Percentiles rank a stretch among this genome's conserved stretches.
These are phyloP conservation scores for Catocala nupta DNA, from an alignment of 2,888 invertebrate genomes.

Conservation along the genomic window DNA sequence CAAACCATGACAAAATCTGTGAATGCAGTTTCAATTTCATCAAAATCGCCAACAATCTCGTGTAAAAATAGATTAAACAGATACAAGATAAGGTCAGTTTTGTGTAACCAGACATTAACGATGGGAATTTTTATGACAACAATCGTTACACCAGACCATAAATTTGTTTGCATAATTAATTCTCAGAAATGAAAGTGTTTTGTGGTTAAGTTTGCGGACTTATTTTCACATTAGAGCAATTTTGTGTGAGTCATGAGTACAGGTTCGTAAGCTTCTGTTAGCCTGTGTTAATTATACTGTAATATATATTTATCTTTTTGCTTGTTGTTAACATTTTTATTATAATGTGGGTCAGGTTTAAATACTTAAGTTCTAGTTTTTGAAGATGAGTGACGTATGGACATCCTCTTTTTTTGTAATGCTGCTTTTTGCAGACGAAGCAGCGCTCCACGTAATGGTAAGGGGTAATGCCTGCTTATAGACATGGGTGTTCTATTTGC, in stretches of 20 bases:
- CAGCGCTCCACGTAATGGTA: no score
- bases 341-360: not conserved
- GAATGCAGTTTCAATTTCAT: not conserved
- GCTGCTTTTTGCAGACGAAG: no score
- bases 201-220: conserved; percentile 37
- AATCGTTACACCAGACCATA: conserved; percentile 46
- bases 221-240: conserved; percentile 52
- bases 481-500: no score
- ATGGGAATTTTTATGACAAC: conserved; percentile 57
- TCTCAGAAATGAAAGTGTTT: conserved; percentile 62
- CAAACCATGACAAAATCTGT: no score
- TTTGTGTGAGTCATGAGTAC: conserved; percentile 32
- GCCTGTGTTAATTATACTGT: conserved; percentile 1
- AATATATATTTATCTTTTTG: not conserved
- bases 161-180: conserved; percentile 55
- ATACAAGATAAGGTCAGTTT: conserved; percentile 42
- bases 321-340: not conserved
- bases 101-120: conserved; percentile 50
- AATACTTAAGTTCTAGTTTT: no score
- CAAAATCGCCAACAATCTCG: not conserved
- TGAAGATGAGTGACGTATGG: no score
- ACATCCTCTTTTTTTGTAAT: no score
- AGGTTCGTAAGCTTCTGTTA: conserved; percentile 7
- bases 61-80: conserved; percentile 41
- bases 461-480: no score